Conservation (phyloP, 2,888 invertebrate genomes). For the Tethea ocularis region DNA sequence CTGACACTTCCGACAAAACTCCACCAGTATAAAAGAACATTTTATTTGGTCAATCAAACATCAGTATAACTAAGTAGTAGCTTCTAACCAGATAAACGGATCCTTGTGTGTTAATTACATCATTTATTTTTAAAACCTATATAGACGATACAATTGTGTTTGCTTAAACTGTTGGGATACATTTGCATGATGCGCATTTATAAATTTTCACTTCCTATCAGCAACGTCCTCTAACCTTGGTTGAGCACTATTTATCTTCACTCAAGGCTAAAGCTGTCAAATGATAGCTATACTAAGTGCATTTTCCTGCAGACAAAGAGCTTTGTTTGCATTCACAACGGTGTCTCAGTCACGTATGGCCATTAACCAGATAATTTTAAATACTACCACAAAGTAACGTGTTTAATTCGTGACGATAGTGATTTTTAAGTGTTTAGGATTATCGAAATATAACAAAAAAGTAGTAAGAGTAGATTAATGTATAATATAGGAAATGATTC, state of each 20-base stretch:
- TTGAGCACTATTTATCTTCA: not conserved
- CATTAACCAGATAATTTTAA: not conserved
- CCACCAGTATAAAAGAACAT: no score
- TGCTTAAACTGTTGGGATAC: no score
- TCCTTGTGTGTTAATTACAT: no score
- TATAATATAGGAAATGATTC: no score
- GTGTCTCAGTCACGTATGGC: not conserved
- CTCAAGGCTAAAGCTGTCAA: not conserved
- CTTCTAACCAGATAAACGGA: no score
- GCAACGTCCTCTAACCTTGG: not conserved
- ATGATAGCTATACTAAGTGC: not conserved
- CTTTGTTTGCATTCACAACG: not conserved
- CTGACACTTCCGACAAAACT: no score
- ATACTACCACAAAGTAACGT: not conserved
- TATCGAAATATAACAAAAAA: not conserved
- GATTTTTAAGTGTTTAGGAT: not conserved
- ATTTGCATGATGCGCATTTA: no score
- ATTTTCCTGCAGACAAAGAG: not conserved
- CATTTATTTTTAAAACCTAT: no score
- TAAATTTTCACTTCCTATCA: not conserved
- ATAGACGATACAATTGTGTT: no score
- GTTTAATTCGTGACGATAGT: slow-evolving; percentile 3
- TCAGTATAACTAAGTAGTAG: no score
- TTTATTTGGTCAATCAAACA: no score
- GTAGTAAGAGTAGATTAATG: no score